Evolutionary conservation across 2,797 vertebrate species (phyloP).

Genomic region (Lagodon rhomboides): DNA sequence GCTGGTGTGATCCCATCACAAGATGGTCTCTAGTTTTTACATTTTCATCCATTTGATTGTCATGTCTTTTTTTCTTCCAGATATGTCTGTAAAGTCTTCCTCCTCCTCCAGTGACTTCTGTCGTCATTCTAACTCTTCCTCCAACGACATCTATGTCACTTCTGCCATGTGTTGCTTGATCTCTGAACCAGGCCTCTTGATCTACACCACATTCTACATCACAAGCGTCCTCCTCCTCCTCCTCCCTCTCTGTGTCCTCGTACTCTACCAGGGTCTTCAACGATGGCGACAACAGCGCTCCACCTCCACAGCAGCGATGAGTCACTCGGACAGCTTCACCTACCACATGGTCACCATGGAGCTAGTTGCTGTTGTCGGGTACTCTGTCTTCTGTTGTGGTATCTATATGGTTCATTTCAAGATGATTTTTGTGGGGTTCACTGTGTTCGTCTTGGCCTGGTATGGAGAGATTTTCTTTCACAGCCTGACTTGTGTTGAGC

Average conservation of each 20-base stretch:
- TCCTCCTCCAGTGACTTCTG: neutral
- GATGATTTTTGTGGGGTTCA: accelerated
- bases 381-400: accelerated
- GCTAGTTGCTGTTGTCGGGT: neutral
- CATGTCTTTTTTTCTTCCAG: neutral
- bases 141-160: accelerated
- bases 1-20: too few species aligned
- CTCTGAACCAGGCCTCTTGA: accelerated
- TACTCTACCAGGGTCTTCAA: slow-evolving; percentile 29
- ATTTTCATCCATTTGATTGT: too few species aligned
- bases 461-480: slow-evolving; percentile 12
- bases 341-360: slow-evolving; percentile 41
- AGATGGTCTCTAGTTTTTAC: too few species aligned
- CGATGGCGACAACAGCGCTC: slow-evolving; percentile 6
- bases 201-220: neutral
- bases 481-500: slow-evolving; percentile 48
- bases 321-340: slow-evolving; percentile 33
- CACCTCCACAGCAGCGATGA: neutral
- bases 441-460: neutral
- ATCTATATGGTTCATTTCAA: accelerated
- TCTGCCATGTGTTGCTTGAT: accelerated
- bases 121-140: neutral
- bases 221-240: neutral
- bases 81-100: slow-evolving; percentile 4
- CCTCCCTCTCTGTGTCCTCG: slow-evolving; percentile 9